Base-by-base conservation (phyloP, 35 echinoderm and acorn worm genomes). In the Apostichopus parvimensis region DNA sequence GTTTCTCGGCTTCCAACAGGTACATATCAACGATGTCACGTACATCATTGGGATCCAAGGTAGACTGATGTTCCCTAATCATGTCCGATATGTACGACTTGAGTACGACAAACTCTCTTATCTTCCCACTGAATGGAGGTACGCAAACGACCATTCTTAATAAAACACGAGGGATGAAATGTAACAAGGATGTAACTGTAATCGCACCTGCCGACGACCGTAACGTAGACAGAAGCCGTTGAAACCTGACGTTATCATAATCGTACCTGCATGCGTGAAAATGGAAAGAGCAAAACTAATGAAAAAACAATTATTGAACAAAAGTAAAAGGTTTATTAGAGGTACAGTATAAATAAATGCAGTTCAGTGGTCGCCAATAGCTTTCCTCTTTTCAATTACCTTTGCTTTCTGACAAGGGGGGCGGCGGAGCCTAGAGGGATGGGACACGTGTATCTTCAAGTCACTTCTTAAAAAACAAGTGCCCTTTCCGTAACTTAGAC, bases 11-110 rank as follows among this genome's bases (percentile, higher is more conserved):
- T 57, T 59, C 85, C 26, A 87, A 87, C n/a, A 87, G 85, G 57
- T 87, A 87, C 85, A 87, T 68, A 66, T 87, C 85, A 65, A 87
- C 71, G 21, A 87, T 28, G 14, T 87, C 61, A 20, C 57, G 85
- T 12, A 87, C 14, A 87, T 87, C 85, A 52, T 65, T 71, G 5
- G 18, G 9, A 25, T 87, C 57, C n/a, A 62, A 9, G 11, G 56
- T 87, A 25, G 57, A 11, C n/a, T 57, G 8, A 28, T 87, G 85
- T 66, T 87, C 85, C 10, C 23, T 23, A 12, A 87, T 57, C 9
- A 9, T 87, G n/a, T 22, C 52, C n/a, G 57, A 52, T 22, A 87
- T 28, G 64, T 62, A 87, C 9, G 45, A 15, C 79, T 82, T 24
- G 14, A 82, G 9, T 12, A 53, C n/a, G 6, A 10, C 18, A 56